Evolutionary conservation across 2,113 vertebrate species (phyloP), one percentile per base, ranked within the genome.

Genomic region (Struthio camelus): DNA sequence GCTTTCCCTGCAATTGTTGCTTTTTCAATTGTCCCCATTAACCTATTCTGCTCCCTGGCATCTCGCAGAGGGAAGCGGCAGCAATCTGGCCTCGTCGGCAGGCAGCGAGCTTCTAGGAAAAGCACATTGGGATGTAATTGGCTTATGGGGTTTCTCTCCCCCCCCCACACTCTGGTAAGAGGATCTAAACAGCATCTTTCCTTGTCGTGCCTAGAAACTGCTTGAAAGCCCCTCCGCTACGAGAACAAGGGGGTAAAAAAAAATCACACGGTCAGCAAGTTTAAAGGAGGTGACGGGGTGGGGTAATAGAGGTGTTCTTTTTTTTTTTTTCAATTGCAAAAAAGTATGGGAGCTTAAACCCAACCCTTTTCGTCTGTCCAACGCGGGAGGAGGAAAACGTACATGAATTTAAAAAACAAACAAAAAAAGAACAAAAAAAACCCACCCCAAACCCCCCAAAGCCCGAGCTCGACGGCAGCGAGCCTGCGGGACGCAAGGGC

Each of bases 1-100:
- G 96, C 79, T 95, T 44, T 86, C 85, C 89, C 72, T 40, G 64
- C 40, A 14, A 85, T 42, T 73, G 86, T 40, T 78, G 93, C 93
- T 82, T 89, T 95, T 88, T 50, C 93, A 93, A 51, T 92, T 87
- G 95, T 91, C 79, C 78, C 79, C 34, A 90, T 96, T 95, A 95
- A 96, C 88, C 92, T 90, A 46, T 70, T 38, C 71, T 61, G 78
- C 85, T 95, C 75, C 79, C 85, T 66, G 38, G 36, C 38, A 40
- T 18, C 23, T 38, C 36, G 25, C 38, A 42, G 15, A 66, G 38
- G 11, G 19, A 17, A 40, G 30, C 38, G 27, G 38, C 36, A 64
- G 23, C 20, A 38, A 38, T 38, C 61, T 19, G n/a, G 36, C 34
- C 62, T 40, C 36, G 3, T 28, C 27, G 66, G 28, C 28, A 30